phyloP scores from a whole-genome alignment of 35 echinoderm and acorn worm species.

The Stichopus chloronotus region DNA sequence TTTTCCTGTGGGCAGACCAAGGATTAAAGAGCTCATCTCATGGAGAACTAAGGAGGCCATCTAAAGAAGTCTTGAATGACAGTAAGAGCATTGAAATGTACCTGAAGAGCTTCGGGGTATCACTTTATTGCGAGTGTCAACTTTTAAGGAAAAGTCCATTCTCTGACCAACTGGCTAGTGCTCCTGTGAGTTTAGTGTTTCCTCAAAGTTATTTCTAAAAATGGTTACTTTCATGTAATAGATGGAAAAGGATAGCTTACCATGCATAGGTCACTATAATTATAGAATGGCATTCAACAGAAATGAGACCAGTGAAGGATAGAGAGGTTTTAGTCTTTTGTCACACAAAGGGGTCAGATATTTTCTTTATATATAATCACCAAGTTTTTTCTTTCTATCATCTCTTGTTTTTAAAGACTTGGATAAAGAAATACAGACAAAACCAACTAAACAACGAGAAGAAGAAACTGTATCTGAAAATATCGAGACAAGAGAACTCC shows the following conservation, averaged over 20 bases:
- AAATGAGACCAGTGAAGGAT: too few species aligned
- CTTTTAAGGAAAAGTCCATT: conserved; percentile 61
- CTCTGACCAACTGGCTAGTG: conserved; percentile 51
- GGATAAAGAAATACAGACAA: conserved; percentile 78
- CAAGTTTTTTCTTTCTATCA: too few species aligned
- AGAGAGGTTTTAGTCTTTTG: too few species aligned
- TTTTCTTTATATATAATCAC: too few species aligned
- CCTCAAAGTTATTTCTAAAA: too few species aligned
- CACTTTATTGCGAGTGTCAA: conserved; percentile 81
- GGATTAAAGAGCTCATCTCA: neutral
- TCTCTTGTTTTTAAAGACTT: conserved; percentile 51
- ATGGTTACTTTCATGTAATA: too few species aligned
- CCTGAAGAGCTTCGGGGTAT: conserved; percentile 63
- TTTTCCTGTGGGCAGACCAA: conserved; percentile 94
- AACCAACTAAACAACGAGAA: conserved; percentile 47
- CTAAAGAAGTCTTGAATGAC: conserved; percentile 50
- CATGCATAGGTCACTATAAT: too few species aligned
- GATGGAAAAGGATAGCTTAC: too few species aligned
- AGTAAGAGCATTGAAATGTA: conserved; percentile 64
- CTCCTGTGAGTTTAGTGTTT: conserved; percentile 76
- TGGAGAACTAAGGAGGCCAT: neutral
- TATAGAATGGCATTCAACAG: too few species aligned
- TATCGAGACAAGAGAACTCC: conserved; percentile 70
- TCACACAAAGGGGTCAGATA: too few species aligned
- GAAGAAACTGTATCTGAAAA: conserved; percentile 85